These are phyloP conservation scores for Austrolebias charrua DNA, from an alignment of 2,797 vertebrate genomes.

Conservation along the genomic window DNA sequence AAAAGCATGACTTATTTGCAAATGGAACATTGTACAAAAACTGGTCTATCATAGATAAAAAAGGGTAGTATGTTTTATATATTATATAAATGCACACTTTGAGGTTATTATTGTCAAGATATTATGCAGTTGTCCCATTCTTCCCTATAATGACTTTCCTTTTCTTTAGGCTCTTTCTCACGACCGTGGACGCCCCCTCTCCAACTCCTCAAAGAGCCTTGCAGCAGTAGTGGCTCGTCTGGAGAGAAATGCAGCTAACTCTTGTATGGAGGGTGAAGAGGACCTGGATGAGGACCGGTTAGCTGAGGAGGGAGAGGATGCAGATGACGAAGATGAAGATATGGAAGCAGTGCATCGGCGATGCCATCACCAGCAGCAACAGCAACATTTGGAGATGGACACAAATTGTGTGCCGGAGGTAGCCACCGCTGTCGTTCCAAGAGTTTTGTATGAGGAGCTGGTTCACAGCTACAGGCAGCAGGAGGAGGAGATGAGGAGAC, in stretches of 20 bases:
- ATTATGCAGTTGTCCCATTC: neutral
- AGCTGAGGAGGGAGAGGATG: constrained; percentile 80
- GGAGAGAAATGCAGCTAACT: constrained; percentile 89
- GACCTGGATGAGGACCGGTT: constrained; percentile 82
- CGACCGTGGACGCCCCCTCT: constrained; percentile 76
- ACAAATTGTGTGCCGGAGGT: constrained; percentile 82
- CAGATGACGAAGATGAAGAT: constrained; percentile 81
- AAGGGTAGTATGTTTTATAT: no score
- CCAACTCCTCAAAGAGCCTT: constrained; percentile 90
- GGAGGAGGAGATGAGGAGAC: constrained; percentile 96
- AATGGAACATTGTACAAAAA: no score
- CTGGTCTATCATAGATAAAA: no score
- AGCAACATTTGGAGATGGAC: constrained; percentile 78
- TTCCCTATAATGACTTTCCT: constrained; percentile 17
- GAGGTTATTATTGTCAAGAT: neutral
- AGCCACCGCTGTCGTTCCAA: constrained; percentile 84
- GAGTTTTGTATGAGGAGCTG: constrained; percentile 95
- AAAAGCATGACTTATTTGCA: no score
- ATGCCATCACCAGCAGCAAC: constrained; percentile 66
- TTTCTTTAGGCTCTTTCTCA: constrained; percentile 73
- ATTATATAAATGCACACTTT: neutral
- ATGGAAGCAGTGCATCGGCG: constrained; percentile 75
- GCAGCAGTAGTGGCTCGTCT: constrained; percentile 96
- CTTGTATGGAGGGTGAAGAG: constrained; percentile 86
- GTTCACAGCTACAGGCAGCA: constrained; percentile 97